These are phyloP conservation scores for Leucopsar rothschildi DNA, from an alignment of 2,113 vertebrate species.

Conservation along the genomic window DNA sequence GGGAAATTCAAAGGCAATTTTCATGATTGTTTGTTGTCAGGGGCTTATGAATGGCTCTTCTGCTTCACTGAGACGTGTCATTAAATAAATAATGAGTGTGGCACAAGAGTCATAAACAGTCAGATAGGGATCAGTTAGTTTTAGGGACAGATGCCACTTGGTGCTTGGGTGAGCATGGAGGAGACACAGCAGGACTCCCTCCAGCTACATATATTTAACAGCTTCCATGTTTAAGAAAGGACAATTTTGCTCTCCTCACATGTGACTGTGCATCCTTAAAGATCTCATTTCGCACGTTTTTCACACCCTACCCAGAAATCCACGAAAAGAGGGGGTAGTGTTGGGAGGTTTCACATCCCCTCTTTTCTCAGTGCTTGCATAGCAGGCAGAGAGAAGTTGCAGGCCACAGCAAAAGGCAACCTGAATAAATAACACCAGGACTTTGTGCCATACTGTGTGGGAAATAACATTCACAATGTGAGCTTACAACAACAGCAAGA, in stretches of 20 bases:
- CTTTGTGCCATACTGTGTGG: neutral
- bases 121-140: neutral
- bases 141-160: neutral
- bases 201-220: neutral
- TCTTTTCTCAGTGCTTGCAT: neutral
- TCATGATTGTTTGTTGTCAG: constrained; percentile 54
- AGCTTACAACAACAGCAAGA: neutral
- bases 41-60: constrained; percentile 46
- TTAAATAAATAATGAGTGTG: constrained; percentile 26
- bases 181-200: neutral
- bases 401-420: neutral
- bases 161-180: neutral
- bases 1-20: constrained; percentile 63
- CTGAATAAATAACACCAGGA: neutral
- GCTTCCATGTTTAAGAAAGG: neutral
- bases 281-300: neutral
- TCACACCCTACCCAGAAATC: neutral
- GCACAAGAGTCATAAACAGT: neutral
- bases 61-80: neutral
- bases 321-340: neutral
- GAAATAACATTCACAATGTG: neutral
- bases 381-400: neutral
- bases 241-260: neutral
- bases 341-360: neutral
- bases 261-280: neutral